Conservation (phyloP, 2,888 invertebrate genomes). For the Spilarctia lutea region DNA sequence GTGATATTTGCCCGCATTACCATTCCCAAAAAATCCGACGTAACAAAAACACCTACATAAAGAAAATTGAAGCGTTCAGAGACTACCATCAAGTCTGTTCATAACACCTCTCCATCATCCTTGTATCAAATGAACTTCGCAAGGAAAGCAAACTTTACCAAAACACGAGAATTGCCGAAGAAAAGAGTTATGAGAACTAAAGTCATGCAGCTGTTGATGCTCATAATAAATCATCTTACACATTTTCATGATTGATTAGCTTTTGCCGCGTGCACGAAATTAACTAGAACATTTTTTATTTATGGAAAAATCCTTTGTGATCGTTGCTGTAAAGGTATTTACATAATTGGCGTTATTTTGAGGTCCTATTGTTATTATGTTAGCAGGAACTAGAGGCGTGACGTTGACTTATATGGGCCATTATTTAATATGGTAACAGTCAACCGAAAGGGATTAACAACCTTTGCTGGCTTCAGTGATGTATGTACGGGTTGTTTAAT, state of each 20-base stretch:
- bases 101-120: slow-evolving; percentile 19
- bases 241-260: slow-evolving; percentile 75
- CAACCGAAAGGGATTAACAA: slow-evolving; percentile 36
- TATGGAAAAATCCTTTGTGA: slow-evolving; percentile 42
- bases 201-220: slow-evolving; percentile 66
- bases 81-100: slow-evolving; percentile 5
- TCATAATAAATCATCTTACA: slow-evolving; percentile 75
- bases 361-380: slow-evolving; percentile 45
- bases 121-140: slow-evolving; percentile 8
- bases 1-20: neutral
- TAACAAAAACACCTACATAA: slow-evolving; percentile 4
- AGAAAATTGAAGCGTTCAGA: slow-evolving; percentile 10
- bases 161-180: slow-evolving; percentile 48
- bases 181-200: slow-evolving; percentile 70
- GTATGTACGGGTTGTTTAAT: neutral
- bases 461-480: slow-evolving; percentile 24
- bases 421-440: slow-evolving; percentile 42
- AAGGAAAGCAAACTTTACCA: slow-evolving; percentile 12
- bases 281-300: slow-evolving; percentile 56
- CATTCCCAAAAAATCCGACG: slow-evolving; percentile 16
- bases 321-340: slow-evolving; percentile 45
- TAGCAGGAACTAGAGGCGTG: slow-evolving; percentile 41
- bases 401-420: slow-evolving; percentile 39
- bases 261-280: slow-evolving; percentile 61
- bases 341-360: slow-evolving; percentile 54